Evolutionary conservation across 2,113 vertebrate species (phyloP), one percentile per base, ranked within the genome.

Genomic region (Microtus richardsoni): DNA sequence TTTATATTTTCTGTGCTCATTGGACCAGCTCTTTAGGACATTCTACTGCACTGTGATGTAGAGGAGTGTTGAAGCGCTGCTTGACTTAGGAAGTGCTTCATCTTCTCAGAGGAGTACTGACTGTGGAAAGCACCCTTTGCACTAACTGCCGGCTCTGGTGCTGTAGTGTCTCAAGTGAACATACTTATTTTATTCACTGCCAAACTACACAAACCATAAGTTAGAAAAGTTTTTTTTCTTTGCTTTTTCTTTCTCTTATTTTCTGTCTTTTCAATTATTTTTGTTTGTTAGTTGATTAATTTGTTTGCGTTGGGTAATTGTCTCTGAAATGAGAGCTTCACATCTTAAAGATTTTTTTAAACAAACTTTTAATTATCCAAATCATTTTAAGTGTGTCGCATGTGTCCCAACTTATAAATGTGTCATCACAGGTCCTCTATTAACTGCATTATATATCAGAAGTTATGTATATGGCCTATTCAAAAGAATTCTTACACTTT

Each of bases 401-500:
- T 71, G 80, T 7, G n/a, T 0, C 17, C 73, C 17, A 64, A 2
- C 12, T 82, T 73, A 91, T 36, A 36, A 94, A 86, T 94, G 33
- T 11, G 79, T 21, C 30, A 62, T 92, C 33, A 62, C 77, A 82
- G 28, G 16, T 73, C 74, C 92, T 66, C 80, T 92, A 77, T 78
- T 85, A 91, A 91, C 85, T 91, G 7, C 8, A 7, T 75, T 83
- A 39, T 9, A 89, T 85, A 88, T 78, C 54, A 73, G 41, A 26
- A 62, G 5, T n/a, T 52, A 70, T 26, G 2, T 26, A 70, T 68
- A 26, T 87, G 44, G 33, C 21, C 47, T 73, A 83, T 74, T 95
- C 91, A 84, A 84, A 10, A 66, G 22, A 96, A 95, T 92, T 92
- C 88, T 88, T 54, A 62, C 36, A 74, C 75, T 70, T 91, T 80